These are phyloP conservation scores for Eublepharis macularius DNA, from an alignment of 2,113 vertebrate species.

Conservation along the genomic window DNA sequence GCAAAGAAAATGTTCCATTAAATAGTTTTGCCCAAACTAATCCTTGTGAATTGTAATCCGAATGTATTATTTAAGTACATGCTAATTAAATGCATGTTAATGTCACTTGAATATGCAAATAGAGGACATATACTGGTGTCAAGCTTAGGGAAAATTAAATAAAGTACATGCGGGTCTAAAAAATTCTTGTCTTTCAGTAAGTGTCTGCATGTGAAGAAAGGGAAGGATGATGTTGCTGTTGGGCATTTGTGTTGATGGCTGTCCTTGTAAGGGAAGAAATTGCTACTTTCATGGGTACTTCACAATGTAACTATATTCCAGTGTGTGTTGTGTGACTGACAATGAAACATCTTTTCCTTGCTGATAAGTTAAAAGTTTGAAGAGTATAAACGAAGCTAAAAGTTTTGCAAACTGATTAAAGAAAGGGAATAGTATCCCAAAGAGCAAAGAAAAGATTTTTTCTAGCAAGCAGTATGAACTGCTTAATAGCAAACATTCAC, in stretches of 20 bases:
- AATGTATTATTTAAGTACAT: constrained; percentile 58
- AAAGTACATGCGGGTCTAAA: neutral
- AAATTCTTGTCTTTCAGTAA: constrained; percentile 8
- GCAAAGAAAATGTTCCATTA: constrained; percentile 34
- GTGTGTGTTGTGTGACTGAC: neutral
- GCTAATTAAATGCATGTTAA: constrained; percentile 47
- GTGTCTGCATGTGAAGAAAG: neutral
- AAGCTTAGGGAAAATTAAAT: constrained; percentile 9
- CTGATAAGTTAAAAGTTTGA: neutral
- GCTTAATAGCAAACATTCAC: neutral
- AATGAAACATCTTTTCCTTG: neutral
- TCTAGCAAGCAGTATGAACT: neutral
- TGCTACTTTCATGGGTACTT: neutral
- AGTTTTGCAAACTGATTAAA: neutral
- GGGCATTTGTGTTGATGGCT: neutral
- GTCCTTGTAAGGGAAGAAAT: neutral
- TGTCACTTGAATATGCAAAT: constrained; percentile 41
- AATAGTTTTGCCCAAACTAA: constrained; percentile 17
- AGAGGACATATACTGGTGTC: constrained; percentile 32
- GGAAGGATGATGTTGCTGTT: neutral
- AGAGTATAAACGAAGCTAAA: neutral
- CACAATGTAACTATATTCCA: neutral
- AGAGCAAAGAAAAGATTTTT: neutral
- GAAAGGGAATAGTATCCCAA: neutral
- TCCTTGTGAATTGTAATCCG: constrained; percentile 52